A percentile compares a stretch with the other conserved stretches of the same genome.
These are phyloP conservation scores for Hydroisotoma schaefferi DNA, from an alignment of 2,888 invertebrate genomes.

Conservation along the genomic window DNA sequence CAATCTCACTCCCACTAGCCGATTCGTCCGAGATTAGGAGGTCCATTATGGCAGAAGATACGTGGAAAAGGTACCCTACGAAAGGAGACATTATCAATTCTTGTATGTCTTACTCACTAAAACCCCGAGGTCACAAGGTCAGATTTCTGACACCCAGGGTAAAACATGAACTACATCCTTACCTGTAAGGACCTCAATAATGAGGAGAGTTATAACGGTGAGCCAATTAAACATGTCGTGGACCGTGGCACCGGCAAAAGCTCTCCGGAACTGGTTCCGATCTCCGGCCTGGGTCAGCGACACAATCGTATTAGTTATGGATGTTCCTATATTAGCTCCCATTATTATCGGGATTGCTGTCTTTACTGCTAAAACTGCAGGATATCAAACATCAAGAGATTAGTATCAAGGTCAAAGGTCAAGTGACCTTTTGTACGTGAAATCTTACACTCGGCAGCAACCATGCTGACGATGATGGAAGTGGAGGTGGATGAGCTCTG, in stretches of 20 bases:
- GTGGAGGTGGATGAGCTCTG: conserved; percentile 58
- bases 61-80: conserved; percentile 50
- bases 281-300: conserved; percentile 53
- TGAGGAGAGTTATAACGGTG: conserved; percentile 55
- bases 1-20: conserved; percentile 49
- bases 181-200: conserved; percentile 55
- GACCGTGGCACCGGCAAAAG: conserved; percentile 59
- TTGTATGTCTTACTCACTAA: no score
- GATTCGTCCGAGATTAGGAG: conserved; percentile 44
- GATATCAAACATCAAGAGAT: neutral
- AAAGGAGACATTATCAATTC: conserved; percentile 10
- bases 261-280: conserved; percentile 55
- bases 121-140: no score
- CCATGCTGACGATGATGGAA: conserved; percentile 54
- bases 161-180: conserved; percentile 9
- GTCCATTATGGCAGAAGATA: conserved; percentile 51
- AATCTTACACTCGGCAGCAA: conserved; percentile 52
- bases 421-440: neutral
- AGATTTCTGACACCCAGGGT: no score
- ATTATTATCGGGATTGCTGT: conserved; percentile 57
- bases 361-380: conserved; percentile 51
- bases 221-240: conserved; percentile 61
- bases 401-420: neutral
- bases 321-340: conserved; percentile 58
- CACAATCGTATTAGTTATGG: conserved; percentile 58